Percentiles rank a stretch among this genome's conserved stretches.
phyloP scores from a whole-genome alignment of 2,113 vertebrate genomes.

The Corythoichthys haematopterus region DNA sequence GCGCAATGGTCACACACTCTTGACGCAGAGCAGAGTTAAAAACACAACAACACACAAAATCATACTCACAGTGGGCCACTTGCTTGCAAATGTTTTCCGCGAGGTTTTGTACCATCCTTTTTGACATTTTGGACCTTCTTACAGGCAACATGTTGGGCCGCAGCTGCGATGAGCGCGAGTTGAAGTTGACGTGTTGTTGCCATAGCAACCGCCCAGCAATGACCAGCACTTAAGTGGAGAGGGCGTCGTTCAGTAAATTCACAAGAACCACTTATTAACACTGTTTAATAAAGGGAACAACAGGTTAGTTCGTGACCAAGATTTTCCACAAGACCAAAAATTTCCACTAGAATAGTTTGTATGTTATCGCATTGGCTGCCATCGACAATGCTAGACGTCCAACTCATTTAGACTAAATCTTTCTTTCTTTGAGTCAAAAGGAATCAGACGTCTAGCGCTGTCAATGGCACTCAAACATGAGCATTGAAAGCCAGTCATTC shows the following conservation, averaged over 20 bases:
- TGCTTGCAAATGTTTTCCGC: constrained; percentile 6
- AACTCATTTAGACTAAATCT: too few species aligned
- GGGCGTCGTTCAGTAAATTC: neutral
- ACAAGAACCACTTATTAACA: neutral
- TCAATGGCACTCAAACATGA: too few species aligned
- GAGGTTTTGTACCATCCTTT: constrained; percentile 4
- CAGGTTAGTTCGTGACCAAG: too few species aligned
- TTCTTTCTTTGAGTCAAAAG: too few species aligned
- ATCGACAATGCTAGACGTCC: too few species aligned
- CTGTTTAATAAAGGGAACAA: too few species aligned
- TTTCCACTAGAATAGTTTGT: too few species aligned
- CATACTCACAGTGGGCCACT: constrained; percentile 4
- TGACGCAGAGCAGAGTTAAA: neutral
- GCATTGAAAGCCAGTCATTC: too few species aligned
- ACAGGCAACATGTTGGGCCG: neutral
- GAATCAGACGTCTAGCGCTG: too few species aligned
- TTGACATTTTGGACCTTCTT: constrained; percentile 1
- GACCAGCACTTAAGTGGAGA: neutral
- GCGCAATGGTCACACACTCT: neutral
- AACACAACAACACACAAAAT: neutral
- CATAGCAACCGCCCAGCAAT: neutral
- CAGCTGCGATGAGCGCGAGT: neutral
- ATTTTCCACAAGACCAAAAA: too few species aligned
- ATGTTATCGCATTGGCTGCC: too few species aligned
- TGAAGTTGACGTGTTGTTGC: constrained; percentile 3